Base-by-base conservation (phyloP, 2,797 vertebrate genomes). In the Phrynocephalus guinanensis region DNA sequence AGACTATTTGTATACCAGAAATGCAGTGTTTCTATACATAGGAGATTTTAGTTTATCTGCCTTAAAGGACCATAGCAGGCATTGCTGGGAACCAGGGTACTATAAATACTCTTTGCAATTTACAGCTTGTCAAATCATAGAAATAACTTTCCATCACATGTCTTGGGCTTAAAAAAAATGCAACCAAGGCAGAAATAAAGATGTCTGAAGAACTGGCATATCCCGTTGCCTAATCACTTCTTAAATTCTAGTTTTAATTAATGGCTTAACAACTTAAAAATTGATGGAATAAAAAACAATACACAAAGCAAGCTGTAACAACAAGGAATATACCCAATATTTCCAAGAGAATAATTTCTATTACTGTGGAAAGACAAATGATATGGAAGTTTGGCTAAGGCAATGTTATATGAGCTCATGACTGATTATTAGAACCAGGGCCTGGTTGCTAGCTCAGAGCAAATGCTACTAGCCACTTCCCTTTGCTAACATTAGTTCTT, bases 201-300 rank as follows among this genome's bases (percentile, higher is more conserved):
- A 87, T n/a, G 24, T 44, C 24, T 28, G n/a, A 78, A 70, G 66
- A 75, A 75, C 20, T 1, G 13, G n/a, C 71, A 67, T 50, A 66
- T 66, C 28, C 52, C n/a, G 38, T 44, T 87, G 38, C 56, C 20
- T 48, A 86, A 86, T 30, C 24, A 33, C 56, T 73, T 75, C 33
- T 82, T 28, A 52, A 66, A 33, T 82, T 50, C 38, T 26, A 33
- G 7, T 52, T 75, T 76, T 75, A 86, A 86, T 86, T 66, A 86
- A 75, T 66, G 20, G 50, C 16, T 73, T 73, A 73, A 73, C 82
- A 15, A 28, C n/a, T 81, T 72, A 3, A 73, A 16, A 16, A 63
- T 66, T 81, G 44, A 66, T 44, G 18, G n/a, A 28, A 26, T 80
- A 2, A 73, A 68, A 6, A 33, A 85, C 71, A 86, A 79, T 48